These are phyloP conservation scores for Lampris megalopsis DNA, from an alignment of 2,113 vertebrate species.

Conservation along the genomic window DNA sequence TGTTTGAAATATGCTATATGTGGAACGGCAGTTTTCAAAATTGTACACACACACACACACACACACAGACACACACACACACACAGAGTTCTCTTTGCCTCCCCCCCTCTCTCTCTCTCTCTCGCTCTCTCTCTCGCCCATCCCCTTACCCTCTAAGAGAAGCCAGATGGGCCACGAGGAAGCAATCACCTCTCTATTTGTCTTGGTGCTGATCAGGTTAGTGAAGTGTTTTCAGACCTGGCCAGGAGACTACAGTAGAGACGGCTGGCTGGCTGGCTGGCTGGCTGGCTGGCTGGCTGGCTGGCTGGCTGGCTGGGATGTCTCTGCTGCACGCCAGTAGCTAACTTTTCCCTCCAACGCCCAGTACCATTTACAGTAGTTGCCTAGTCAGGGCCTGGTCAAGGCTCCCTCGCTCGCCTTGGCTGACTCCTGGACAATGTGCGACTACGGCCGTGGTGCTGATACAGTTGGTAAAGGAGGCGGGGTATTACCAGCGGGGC, in stretches of 20 bases:
- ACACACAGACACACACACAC: conserved; percentile 29
- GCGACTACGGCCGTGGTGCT: conserved; percentile 27
- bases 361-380: too few species aligned
- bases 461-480: neutral
- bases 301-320: too few species aligned
- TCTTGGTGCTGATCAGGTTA: conserved; percentile 83
- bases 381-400: conserved; percentile 25
- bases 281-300: too few species aligned
- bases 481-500: conserved; percentile 18
- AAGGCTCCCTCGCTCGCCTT: conserved; percentile 14
- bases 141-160: conserved; percentile 73
- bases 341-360: conserved; percentile 22
- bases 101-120: conserved; percentile 51
- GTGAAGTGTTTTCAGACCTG: conserved; percentile 78
- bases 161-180: conserved; percentile 82
- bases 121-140: conserved; percentile 41
- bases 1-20: conserved; percentile 78
- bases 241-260: conserved; percentile 63
- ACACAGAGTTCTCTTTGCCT: conserved; percentile 39
- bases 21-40: conserved; percentile 79
- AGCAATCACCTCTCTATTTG: conserved; percentile 83
- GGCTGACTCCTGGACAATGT: neutral
- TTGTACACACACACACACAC: conserved; percentile 11
- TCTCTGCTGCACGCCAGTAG: conserved; percentile 24
- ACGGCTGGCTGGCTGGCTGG: conserved; percentile 52